These are phyloP conservation scores for Lepus europaeus DNA, from an alignment of 2,113 vertebrate genomes.

Conservation along the genomic window DNA sequence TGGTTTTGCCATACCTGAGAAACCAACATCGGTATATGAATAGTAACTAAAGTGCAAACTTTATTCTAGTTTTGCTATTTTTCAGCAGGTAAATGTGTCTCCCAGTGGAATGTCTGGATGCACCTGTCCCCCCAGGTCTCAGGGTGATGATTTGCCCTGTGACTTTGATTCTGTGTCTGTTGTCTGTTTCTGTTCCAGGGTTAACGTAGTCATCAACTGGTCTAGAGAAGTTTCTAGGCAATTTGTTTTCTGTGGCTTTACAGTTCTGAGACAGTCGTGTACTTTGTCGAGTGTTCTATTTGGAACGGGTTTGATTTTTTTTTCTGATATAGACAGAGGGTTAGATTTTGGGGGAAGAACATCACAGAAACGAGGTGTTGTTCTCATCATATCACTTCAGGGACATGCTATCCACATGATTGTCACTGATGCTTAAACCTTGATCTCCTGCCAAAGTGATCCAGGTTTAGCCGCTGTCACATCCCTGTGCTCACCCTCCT, in stretches of 20 bases:
- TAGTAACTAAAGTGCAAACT: background rate
- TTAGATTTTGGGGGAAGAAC: background rate
- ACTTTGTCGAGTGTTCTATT: background rate
- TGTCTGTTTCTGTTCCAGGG: background rate
- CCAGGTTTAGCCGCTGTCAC: background rate
- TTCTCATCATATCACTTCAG: background rate
- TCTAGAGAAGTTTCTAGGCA: background rate
- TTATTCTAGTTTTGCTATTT: background rate
- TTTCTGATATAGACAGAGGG: background rate
- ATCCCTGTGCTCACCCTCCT: rapidly evolving
- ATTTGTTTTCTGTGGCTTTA: conserved; percentile 4
- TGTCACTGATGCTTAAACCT: background rate
- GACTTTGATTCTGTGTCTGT: background rate
- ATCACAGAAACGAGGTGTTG: background rate
- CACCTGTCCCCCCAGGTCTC: background rate
- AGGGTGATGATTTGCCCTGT: background rate
- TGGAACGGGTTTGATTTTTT: background rate
- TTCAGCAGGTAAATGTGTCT: background rate
- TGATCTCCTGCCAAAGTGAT: background rate
- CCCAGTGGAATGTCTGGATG: background rate
- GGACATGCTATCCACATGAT: background rate
- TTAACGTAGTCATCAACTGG: background rate
- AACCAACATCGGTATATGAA: background rate
- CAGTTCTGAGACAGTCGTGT: background rate
- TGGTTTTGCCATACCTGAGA: background rate